Evolutionary conservation across 2,797 vertebrate species (phyloP), one percentile per base, ranked within the genome.

Genomic region (Chiroxiphia lanceolata): DNA sequence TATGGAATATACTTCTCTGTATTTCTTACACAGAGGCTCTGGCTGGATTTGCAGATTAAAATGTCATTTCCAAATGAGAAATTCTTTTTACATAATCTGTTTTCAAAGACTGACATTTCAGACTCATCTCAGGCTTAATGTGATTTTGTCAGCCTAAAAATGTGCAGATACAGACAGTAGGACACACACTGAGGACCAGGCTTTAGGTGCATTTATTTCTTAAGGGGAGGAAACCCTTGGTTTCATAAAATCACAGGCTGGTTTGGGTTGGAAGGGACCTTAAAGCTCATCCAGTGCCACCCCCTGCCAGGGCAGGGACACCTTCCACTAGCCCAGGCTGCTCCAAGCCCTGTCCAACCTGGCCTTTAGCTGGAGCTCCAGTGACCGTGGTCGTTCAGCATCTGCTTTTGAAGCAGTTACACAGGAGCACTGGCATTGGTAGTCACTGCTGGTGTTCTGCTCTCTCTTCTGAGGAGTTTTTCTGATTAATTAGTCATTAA

Each of bases 41-140:
- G 67, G 16, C 45, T 86, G 56, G 51, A 83, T 94, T 65, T 87
- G 68, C 75, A 87, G 91, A 89, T 85, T n/a, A 76, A 87, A 91
- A 87, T 45, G n/a, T 56, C 50, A 75, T 87, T 94, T 87, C 38
- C 76, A 71, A 88, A 82, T 33, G 36, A 90, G 47, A 59, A 89
- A 64, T 19, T 60, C 10, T 83, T 93, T 89, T 89, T 86, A 33
- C 25, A 9, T 71, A 65, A 63, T 74, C 45, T 47, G 2, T 84
- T 93, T 93, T 67, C 75, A 82, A 84, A 96, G 70, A 15, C 34
- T 87, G 78, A 78, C 42, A 54, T 84, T 90, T 94, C 64, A 90
- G 69, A 61, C 40, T 78, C 27, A 15, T 69, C 75, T 68, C 26
- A 19, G 36, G 11, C 64, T 80, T 84, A 69, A 36, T 53, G 11